Evolutionary conservation across 2,113 vertebrate species (phyloP).

Genomic region (Pseudorectes ferrugineus): DNA sequence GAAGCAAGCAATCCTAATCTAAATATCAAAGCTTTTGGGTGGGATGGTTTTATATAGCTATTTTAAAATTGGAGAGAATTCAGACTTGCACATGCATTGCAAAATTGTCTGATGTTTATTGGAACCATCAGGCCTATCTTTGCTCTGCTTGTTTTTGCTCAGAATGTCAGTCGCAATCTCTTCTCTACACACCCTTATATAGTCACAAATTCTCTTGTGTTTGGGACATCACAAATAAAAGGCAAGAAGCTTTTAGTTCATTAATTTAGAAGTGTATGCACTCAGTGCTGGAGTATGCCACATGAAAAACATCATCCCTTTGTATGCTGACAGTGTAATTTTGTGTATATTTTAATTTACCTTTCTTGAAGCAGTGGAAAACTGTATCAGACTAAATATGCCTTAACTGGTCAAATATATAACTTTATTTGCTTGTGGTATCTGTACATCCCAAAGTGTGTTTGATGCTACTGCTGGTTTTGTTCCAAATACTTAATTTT

Average conservation of each 20-base stretch:
- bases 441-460: background rate
- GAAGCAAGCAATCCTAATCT: background rate
- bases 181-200: conserved; percentile 42
- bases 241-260: background rate
- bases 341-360: background rate
- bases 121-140: conserved; percentile 17
- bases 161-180: background rate
- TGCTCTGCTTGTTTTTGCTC: conserved; percentile 28
- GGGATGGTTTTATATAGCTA: background rate
- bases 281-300: background rate
- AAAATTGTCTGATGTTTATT: conserved; percentile 19
- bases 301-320: background rate
- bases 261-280: background rate
- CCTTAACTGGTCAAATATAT: background rate
- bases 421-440: background rate
- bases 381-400: background rate
- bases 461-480: background rate
- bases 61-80: background rate
- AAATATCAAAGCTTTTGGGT: background rate
- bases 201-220: conserved; percentile 23
- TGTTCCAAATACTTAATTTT: background rate
- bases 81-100: background rate
- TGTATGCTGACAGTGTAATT: background rate
- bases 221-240: background rate
- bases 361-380: background rate